Conservation (phyloP, 2,888 invertebrate genomes). For the Mesorhabditis belari region DNA sequence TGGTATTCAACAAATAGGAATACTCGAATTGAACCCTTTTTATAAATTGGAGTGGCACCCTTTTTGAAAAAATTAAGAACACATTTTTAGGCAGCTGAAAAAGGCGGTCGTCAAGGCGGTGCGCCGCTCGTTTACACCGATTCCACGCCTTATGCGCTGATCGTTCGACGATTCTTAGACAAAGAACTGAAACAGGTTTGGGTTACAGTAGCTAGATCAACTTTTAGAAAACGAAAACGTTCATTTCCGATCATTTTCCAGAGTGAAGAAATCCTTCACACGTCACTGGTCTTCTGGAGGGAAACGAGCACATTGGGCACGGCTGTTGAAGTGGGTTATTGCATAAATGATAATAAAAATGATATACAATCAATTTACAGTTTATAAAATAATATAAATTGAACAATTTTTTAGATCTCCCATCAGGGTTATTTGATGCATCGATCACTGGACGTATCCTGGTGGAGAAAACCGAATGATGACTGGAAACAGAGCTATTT, state of each 20-base stretch:
- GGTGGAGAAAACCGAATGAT: conserved; percentile 17
- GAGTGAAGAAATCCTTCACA: conserved; percentile 4
- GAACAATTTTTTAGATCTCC: neutral
- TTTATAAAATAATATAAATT: neutral
- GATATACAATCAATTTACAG: neutral
- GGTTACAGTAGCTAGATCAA: neutral
- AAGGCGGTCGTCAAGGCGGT: neutral
- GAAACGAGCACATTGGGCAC: conserved; percentile 7
- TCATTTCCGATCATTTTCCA: conserved; percentile 1
- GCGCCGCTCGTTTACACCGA: conserved; percentile 2
- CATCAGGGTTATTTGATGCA: neutral
- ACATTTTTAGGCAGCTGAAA: conserved; percentile 5
- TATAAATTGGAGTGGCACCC: too few species aligned
- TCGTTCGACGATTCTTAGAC: conserved; percentile 10
- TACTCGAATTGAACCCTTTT: too few species aligned
- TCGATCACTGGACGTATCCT: conserved; percentile 6
- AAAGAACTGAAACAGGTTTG: conserved; percentile 4
- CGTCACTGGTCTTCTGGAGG: conserved; percentile 13
- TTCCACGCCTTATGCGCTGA: conserved; percentile 11
- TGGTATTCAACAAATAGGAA: too few species aligned
- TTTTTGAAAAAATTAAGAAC: too few species aligned
- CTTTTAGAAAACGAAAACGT: too few species aligned
- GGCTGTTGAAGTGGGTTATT: conserved; percentile 1
- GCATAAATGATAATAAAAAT: too few species aligned
- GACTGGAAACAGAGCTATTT: conserved; percentile 34